A percentile compares a stretch with the other conserved stretches of the same genome.
Conservation (phyloP, 2,888 invertebrate genomes). For the Cephus pulcher region DNA sequence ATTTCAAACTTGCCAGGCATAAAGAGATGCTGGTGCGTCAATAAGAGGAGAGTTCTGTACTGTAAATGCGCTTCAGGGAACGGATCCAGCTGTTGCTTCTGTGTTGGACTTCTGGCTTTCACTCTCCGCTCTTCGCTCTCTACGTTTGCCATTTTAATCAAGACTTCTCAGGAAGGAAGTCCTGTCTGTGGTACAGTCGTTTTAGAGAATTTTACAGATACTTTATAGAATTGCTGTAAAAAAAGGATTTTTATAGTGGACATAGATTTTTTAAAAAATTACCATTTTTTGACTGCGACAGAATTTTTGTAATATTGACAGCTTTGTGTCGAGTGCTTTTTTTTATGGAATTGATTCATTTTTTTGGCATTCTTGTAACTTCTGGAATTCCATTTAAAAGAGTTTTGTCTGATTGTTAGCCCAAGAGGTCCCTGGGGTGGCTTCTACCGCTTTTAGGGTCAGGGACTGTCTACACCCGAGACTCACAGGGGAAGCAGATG, state of each 20-base stretch:
- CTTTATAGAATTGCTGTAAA: background rate
- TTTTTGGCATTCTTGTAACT: background rate
- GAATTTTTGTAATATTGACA: background rate
- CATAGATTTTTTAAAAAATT: background rate
- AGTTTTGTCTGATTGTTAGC: background rate
- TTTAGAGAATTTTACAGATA: background rate
- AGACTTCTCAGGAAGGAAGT: conserved; percentile 62
- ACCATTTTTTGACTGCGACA: background rate
- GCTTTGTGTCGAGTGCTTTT: background rate
- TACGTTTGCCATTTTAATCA: conserved; percentile 66
- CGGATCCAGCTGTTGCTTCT: conserved; percentile 66
- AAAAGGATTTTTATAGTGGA: background rate
- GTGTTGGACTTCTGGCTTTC: conserved; percentile 49
- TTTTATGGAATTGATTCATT: background rate
- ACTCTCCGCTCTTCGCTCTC: conserved; percentile 22
- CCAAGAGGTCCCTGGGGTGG: conserved; percentile 12
- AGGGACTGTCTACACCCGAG: conserved; percentile 33
- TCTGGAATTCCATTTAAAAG: background rate
- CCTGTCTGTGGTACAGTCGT: conserved; percentile 51
- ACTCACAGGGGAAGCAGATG: conserved; percentile 59
- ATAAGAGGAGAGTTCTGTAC: conserved; percentile 65
- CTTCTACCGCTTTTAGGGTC: conserved; percentile 28
- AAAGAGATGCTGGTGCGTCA: conserved; percentile 49
- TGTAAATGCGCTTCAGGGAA: conserved; percentile 66
- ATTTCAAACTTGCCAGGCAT: conserved; percentile 52